Base-by-base conservation (phyloP, 1,140 invertebrate species). In the Rhyacophila brunnea region DNA sequence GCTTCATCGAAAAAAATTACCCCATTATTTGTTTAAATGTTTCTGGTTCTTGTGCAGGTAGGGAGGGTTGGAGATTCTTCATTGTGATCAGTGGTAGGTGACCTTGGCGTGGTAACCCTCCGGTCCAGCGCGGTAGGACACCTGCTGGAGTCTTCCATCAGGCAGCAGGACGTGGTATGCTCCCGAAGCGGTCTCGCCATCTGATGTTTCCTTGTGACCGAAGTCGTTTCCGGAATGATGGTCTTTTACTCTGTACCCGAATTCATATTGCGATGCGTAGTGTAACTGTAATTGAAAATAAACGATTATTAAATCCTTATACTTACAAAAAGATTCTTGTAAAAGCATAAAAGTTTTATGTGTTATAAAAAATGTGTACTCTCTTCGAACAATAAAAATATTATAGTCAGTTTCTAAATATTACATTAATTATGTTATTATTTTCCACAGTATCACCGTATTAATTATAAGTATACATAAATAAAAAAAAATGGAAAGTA, bases 101-200 rank as follows among this genome's bases (percentile, higher is more conserved):
- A 92, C 87, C 63, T 87, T 82, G 9, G 89, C 89, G 68, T 90
- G 87, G 71, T 86, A 92, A 7, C 90, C 90, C 43, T 74, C 77
- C 23, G 85, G 81, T 59, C 91, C 89, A 0, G 88, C 89, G 54
- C 82, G 86, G 74, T 93, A 93, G 44, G 83, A 80, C 19, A 92
- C 90, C 54, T 84, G 84, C 74, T 91, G 89, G 62, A 86, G 75
- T 57, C 88, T 80, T 20, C 89, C 89, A 74, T 91, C 89, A 1
- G 89, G 89, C 23, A 92, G 72, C n/a, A 87, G 76, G 28, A 91
- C 88, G 64, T 88, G 85, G 75, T 92, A 91, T 60, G 83, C 80
- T 42, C 89, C 88, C 65, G 83, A 84, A 7, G 87, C 87, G 9
- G 75, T 72, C 36, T 84, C 80, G 6, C 85, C 89, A 54, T 80